A percentile compares a stretch with the other conserved stretches of the same genome.
Conservation (phyloP, 2,888 invertebrate genomes). For the Nezara viridula region DNA sequence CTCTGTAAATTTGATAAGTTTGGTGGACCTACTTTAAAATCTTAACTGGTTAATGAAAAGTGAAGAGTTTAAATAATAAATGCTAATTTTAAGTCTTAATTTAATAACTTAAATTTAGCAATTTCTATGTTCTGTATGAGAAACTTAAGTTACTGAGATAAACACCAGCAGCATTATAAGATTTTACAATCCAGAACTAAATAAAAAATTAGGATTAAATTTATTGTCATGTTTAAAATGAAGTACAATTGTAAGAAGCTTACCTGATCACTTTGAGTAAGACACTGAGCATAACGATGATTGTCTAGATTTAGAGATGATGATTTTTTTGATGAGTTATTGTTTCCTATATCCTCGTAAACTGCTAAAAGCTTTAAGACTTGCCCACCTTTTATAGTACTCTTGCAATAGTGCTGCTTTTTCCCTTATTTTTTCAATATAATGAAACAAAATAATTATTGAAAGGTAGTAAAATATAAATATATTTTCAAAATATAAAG, state of each 20-base stretch:
- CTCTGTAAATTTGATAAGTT: too few relatives aligned
- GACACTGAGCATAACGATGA: slow-evolving; percentile 71
- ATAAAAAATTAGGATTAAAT: neutral
- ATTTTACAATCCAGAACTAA: neutral
- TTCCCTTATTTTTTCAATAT: slow-evolving; percentile 63
- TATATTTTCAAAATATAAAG: too few relatives aligned
- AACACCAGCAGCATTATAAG: too few relatives aligned
- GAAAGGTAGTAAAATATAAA: neutral
- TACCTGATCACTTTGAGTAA: slow-evolving; percentile 70
- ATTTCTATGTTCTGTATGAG: too few relatives aligned
- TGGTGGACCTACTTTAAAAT: too few relatives aligned
- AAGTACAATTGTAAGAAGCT: neutral
- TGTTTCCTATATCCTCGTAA: slow-evolving; percentile 71
- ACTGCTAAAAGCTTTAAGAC: slow-evolving; percentile 72
- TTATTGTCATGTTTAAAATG: neutral
- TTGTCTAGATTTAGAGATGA: slow-evolving; percentile 67
- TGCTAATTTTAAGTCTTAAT: too few relatives aligned
- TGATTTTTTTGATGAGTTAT: slow-evolving; percentile 65
- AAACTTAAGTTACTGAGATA: too few relatives aligned
- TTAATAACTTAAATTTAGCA: too few relatives aligned
- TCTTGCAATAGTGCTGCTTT: slow-evolving; percentile 70
- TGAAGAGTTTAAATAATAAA: too few relatives aligned
- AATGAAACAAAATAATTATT: neutral
- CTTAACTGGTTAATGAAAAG: too few relatives aligned
- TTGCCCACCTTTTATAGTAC: slow-evolving; percentile 71